Percentiles rank a stretch among this genome's conserved stretches.
Conservation (phyloP, 2,113 vertebrate species). For the Pelvicachromis taeniatus region DNA sequence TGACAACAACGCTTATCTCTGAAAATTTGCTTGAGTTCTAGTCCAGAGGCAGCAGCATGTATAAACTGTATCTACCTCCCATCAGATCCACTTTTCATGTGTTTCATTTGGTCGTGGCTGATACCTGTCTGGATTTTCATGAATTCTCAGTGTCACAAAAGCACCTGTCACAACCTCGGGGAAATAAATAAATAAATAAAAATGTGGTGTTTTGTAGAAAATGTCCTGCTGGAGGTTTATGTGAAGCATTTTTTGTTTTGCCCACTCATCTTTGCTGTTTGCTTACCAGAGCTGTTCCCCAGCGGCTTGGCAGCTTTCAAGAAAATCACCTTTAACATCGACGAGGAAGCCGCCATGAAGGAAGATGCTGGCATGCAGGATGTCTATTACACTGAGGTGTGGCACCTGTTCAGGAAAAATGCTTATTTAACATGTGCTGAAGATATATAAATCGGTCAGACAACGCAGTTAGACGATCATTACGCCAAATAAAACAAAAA, state of each 20-base stretch:
- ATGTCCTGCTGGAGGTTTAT: not conserved
- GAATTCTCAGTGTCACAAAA: not conserved
- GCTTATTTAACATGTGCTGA: not conserved
- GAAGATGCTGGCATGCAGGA: slow-evolving; percentile 96
- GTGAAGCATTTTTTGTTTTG: not conserved
- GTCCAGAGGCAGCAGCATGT: not conserved
- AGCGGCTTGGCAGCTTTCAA: slow-evolving; percentile 88
- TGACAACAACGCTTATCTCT: not conserved
- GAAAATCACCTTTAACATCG: slow-evolving; percentile 89
- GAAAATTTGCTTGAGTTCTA: not conserved
- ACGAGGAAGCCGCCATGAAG: slow-evolving; percentile 97
- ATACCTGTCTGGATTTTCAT: not conserved
- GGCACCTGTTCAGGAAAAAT: not conserved
- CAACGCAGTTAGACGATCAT: rapidly evolving
- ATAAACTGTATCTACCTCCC: not conserved
- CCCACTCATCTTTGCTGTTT: not conserved
- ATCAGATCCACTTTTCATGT: not conserved
- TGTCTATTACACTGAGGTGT: slow-evolving; percentile 92
- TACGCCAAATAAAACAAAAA: not conserved
- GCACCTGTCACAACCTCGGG: not conserved
- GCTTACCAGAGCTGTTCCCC: slow-evolving; percentile 81
- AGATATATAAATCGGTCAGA: rapidly evolving
- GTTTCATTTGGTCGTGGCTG: not conserved
- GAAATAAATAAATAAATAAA: not conserved
- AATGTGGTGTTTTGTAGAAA: not conserved